Conservation (phyloP, 2,797 vertebrate species). For the Anableps anableps region DNA sequence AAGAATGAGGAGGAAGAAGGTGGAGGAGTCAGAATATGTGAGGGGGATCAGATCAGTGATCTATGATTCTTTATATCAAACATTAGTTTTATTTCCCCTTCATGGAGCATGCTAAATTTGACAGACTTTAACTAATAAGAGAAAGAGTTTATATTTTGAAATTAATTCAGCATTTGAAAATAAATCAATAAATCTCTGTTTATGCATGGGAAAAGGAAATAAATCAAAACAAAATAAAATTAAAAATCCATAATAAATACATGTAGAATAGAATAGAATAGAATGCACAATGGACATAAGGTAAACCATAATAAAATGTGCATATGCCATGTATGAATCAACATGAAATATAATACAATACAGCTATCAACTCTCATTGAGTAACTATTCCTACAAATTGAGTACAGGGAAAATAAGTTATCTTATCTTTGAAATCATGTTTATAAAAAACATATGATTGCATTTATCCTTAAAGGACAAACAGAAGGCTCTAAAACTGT, state of each 20-base stretch:
- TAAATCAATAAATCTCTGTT: neutral
- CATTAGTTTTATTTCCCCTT: neutral
- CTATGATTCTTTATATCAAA: neutral
- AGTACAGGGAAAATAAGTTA: neutral
- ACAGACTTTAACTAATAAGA: neutral
- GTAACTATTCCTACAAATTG: neutral
- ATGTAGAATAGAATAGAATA: neutral
- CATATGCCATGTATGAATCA: neutral
- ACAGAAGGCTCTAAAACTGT: neutral
- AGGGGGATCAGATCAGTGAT: neutral
- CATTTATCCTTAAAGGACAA: neutral
- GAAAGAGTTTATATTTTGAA: neutral
- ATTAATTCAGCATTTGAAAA: neutral
- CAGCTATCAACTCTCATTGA: neutral
- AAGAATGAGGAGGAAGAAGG: conserved; percentile 31
- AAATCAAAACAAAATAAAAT: too few species aligned
- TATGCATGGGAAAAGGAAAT: neutral
- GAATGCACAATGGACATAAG: neutral
- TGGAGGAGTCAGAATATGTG: conserved; percentile 29
- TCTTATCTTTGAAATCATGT: neutral
- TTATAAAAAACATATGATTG: neutral
- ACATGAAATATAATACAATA: neutral
- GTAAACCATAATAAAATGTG: neutral
- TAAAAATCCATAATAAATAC: too few species aligned
- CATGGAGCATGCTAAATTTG: neutral